Conservation (phyloP, 2,888 invertebrate genomes). For the Herminia tarsipennalis region DNA sequence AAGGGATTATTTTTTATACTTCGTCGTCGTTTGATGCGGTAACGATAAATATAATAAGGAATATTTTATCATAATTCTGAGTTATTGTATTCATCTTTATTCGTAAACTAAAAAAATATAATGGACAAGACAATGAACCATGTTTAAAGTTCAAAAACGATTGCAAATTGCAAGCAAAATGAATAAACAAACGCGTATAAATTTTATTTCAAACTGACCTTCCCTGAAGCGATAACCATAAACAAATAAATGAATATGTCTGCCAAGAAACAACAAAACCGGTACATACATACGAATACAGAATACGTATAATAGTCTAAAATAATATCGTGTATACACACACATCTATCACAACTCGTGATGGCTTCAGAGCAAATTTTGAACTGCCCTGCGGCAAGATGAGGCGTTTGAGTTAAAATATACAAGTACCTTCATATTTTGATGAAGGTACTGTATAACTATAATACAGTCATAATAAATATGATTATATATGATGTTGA, state of each 20-base stretch:
- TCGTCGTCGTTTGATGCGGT: no score
- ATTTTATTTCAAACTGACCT: neutral
- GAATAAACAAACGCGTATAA: neutral
- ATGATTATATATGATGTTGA: neutral
- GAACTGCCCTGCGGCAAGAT: conserved; percentile 22
- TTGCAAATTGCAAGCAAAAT: no score
- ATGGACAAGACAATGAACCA: no score
- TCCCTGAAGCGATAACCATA: neutral
- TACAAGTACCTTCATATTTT: conserved; percentile 16
- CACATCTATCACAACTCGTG: conserved; percentile 20
- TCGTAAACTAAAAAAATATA: no score
- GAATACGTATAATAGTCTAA: conserved; percentile 18
- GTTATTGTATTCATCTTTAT: no score
- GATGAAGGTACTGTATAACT: neutral
- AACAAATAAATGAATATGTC: neutral
- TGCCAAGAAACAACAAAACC: conserved; percentile 13
- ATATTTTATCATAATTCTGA: no score
- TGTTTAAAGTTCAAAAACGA: no score
- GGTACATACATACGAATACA: neutral
- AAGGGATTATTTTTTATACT: no score
- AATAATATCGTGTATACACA: conserved; percentile 2
- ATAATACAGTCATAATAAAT: neutral
- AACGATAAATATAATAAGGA: no score
- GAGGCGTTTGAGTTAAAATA: conserved; percentile 25
- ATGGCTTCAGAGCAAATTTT: conserved; percentile 22